phyloP scores from a whole-genome alignment of 2,113 vertebrate species.

The Cryptomyrus ogoouensis region DNA sequence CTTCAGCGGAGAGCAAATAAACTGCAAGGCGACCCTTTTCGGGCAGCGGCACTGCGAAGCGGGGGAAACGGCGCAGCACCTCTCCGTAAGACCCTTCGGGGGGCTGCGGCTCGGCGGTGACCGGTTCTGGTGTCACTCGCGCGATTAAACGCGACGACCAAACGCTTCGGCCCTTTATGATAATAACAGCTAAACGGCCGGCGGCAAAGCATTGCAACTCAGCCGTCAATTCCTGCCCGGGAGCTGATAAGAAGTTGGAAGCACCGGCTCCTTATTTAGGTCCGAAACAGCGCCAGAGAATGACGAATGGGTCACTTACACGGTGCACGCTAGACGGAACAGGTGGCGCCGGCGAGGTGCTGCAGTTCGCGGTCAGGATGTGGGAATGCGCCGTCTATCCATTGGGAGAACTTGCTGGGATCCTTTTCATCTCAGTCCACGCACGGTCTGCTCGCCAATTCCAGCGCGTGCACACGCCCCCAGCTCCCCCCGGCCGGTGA shows the following conservation, averaged over 20 bases:
- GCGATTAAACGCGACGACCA: not conserved
- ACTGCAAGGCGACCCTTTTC: not conserved
- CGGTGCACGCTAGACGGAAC: slow-evolving; percentile 16
- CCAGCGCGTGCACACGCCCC: slow-evolving; percentile 16
- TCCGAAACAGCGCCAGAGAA: not conserved
- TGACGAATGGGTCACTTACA: not conserved
- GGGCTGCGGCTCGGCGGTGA: not conserved
- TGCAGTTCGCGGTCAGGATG: slow-evolving; percentile 23
- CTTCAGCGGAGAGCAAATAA: not conserved
- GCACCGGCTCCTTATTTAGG: not conserved
- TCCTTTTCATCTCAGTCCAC: slow-evolving; percentile 32
- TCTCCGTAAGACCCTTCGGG: not conserved
- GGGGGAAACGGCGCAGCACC: not conserved
- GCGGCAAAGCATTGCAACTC: not conserved
- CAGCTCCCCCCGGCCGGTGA: slow-evolving; percentile 23
- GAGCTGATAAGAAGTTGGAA: not conserved
- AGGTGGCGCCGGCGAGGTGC: slow-evolving; percentile 18
- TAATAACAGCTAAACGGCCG: not conserved
- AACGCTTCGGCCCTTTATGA: not conserved
- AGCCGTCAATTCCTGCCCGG: not conserved
- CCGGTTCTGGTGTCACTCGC: not conserved
- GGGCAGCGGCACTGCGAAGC: not conserved
- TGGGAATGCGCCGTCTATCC: slow-evolving; percentile 29
- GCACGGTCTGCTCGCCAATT: slow-evolving; percentile 20
- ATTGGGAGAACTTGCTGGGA: slow-evolving; percentile 23